phyloP scores from a whole-genome alignment of 2,888 invertebrate species.

The Drosophila tripunctata region DNA sequence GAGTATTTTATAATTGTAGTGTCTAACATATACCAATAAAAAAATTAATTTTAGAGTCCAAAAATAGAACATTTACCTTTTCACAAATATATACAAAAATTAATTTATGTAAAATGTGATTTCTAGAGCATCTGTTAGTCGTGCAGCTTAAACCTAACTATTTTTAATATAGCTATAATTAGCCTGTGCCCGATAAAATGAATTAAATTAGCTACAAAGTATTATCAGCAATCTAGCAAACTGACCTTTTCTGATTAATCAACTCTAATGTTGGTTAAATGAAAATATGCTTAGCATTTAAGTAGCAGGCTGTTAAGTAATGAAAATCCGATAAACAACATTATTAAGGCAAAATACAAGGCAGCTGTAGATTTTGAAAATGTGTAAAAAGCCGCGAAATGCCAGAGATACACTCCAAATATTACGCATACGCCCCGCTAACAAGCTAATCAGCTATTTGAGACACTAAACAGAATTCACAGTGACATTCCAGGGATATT shows the following conservation, averaged over 20 bases:
- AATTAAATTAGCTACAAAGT: conserved; percentile 1
- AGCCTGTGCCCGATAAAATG: neutral
- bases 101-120: neutral
- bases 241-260: conserved; percentile 8
- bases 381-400: neutral
- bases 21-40: neutral
- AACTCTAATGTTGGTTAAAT: neutral
- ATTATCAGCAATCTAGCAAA: neutral
- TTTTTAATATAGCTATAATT: neutral
- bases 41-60: neutral
- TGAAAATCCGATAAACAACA: neutral
- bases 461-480: conserved; percentile 23
- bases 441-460: conserved; percentile 18
- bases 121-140: neutral
- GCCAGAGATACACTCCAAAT: neutral
- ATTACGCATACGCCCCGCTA: conserved; percentile 2
- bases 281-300: neutral
- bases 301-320: neutral
- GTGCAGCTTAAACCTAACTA: neutral
- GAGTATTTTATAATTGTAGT: neutral
- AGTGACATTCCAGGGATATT: conserved; percentile 13
- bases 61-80: neutral
- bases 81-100: neutral
- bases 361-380: neutral
- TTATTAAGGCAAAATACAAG: neutral